Base-by-base conservation (phyloP, 1,140 invertebrate genomes). In the Solenopsis fugax region DNA sequence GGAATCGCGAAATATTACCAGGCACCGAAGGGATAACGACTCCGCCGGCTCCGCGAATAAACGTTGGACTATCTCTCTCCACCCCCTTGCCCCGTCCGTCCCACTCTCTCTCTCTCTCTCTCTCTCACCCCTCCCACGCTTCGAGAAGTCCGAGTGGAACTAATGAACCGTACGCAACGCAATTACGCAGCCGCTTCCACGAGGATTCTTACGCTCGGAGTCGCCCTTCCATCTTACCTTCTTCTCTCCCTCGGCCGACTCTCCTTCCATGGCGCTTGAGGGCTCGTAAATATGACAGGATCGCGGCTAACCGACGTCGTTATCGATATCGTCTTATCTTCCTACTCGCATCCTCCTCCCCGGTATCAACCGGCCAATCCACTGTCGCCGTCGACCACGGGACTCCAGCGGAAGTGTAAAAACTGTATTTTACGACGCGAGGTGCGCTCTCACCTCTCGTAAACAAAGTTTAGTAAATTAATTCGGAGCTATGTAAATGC, bases 1-100 rank as follows among this genome's bases (percentile, higher is more conserved):
- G 45, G 81, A 91, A 91, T 91, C 87, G 45, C 85, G 62, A 91
- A 91, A 91, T 91, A 91, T 91, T 89, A 91, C 88, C 60, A 89
- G 76, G 69, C 75, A 89, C 73, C 90, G 87, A 91, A 90, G 87
- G 89, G 69, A 89, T 90, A 89, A 91, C 78, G 87, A 91, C 81
- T 77, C 52, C 62, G 67, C 87, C 41, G 50, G 78, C 85, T 90
- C 78, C 52, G 85, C 87, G 89, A 91, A 90, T 91, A 90, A 91
- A 88, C 87, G 72, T 24, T 56, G 64, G 50, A 21, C 60, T 48
- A 64, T 69, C 82, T 72, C 56, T 24, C 65, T 6, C 16, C 4
- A 34, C 6, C 58, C 41, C 21, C 21, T 41, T 0, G 12, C n/a
- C 37, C n/a, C 16, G 9, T 29, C 56, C 54, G 64, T 69, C 60